Evolutionary conservation across 23 tunicate genomes (phyloP).

Genomic region (Ciona savignyi): DNA sequence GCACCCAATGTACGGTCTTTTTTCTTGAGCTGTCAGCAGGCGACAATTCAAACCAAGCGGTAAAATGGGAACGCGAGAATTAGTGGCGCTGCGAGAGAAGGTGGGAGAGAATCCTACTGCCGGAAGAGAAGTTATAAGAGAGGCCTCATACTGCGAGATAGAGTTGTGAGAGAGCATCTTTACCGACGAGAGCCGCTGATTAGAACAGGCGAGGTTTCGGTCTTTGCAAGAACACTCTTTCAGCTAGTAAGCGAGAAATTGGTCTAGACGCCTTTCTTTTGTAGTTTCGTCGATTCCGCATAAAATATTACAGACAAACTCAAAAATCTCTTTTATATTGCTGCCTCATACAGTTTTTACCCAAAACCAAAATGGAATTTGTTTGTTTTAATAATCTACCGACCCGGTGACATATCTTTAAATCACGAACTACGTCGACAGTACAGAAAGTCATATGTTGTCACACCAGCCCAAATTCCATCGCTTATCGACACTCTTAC

Average conservation of each 20-base stretch:
- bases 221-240: not conserved
- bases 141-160: not conserved
- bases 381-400: too few relatives aligned
- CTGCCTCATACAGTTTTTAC: too few relatives aligned
- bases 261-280: not conserved
- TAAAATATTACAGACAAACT: too few relatives aligned
- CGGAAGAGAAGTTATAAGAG: not conserved
- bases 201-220: not conserved
- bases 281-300: not conserved
- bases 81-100: not conserved
- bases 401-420: too few relatives aligned
- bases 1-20: too few relatives aligned
- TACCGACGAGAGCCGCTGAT: not conserved
- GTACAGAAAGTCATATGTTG: too few relatives aligned
- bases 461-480: too few relatives aligned
- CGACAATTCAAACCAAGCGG: not conserved
- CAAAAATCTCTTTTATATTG: too few relatives aligned
- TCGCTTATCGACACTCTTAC: too few relatives aligned
- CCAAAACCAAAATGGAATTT: too few relatives aligned
- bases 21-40: not conserved
- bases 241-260: not conserved
- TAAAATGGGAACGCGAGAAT: not conserved
- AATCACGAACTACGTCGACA: too few relatives aligned
- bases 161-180: not conserved
- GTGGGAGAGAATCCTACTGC: not conserved